Percentiles rank a stretch among this genome's conserved stretches.
Conservation (phyloP, 2,113 vertebrate genomes). For the Solea senegalensis region DNA sequence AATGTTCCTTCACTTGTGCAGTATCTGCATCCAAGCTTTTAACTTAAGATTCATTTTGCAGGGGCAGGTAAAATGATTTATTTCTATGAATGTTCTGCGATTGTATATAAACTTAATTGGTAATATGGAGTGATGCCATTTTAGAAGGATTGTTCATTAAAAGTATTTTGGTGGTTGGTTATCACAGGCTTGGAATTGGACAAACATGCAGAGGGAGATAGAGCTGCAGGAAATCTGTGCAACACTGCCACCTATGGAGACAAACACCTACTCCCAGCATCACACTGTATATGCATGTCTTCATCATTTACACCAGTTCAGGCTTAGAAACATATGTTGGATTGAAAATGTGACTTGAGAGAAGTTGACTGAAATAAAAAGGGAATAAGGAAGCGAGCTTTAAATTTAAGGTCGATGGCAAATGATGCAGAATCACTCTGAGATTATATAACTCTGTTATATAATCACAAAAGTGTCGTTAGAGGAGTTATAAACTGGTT, state of each 20-base stretch:
- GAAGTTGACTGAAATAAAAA: no score
- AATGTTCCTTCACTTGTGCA: not conserved
- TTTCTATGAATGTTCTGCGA: constrained; percentile 4
- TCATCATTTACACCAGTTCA: not conserved
- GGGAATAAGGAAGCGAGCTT: no score
- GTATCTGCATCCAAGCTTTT: constrained; percentile 27
- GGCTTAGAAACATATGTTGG: no score
- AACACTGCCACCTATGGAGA: constrained; percentile 72
- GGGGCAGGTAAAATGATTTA: constrained; percentile 7
- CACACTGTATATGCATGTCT: not conserved
- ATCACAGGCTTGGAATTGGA: constrained; percentile 24
- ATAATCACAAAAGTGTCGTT: no score
- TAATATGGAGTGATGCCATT: constrained; percentile 26
- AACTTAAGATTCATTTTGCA: constrained; percentile 24
- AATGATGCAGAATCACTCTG: no score
- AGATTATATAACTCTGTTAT: no score
- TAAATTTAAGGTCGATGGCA: no score
- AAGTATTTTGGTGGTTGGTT: constrained; percentile 42
- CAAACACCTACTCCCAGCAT: constrained; percentile 17
- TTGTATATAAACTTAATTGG: not conserved
- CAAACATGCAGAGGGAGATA: not conserved
- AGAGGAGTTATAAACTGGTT: no score
- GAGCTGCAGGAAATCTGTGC: constrained; percentile 39
- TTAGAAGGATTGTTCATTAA: constrained; percentile 30
- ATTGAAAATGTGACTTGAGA: no score